Base-by-base conservation (phyloP, 2,888 invertebrate genomes). In the Andricus quercusramuli region DNA sequence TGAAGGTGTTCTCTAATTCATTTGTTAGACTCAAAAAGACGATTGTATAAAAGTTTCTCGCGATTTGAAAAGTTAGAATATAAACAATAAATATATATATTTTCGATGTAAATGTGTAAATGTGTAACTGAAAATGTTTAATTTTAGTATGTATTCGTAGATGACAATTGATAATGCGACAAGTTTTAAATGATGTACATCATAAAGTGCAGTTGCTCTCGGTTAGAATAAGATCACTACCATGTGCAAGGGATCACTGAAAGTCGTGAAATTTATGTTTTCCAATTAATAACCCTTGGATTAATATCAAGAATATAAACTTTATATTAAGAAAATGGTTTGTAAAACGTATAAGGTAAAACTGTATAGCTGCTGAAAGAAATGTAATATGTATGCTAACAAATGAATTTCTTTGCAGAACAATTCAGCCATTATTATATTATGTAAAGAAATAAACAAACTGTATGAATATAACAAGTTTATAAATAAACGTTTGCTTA, bases 31-130 rank as follows among this genome's bases (percentile, higher is more conserved):
- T 56, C 56, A n/a, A 37, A 67, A 67, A 41, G 41, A 17, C 22
- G 3, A 68, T 3, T 68, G 25, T 68, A 47, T 68, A 29, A 47
- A 47, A 68, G 2, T 68, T 29, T 37, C 20, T 68, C 22, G 41
- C 29, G 83, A 68, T 25, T 47, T 68, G 44, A 47, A 9, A 47
- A 68, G 37, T 67, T 44, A 44, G 22, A 41, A 41, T 67, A 22
- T 37, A 67, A 67, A 41, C 22, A 67, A n/a, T 67, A n/a, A 9
- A 67, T 65, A 32, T 29, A 86, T 88, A 86, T 88, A 88, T 88
- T 89, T 88, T 88, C 85, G 83, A 83, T 79, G 83, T 84, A 83
- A 85, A 81, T 80, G 78, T 80, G 77, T 80, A 70, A 68, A 82
- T 79, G 78, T 80, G 78, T 44, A 82, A 79, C 56, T 74, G 78